phyloP scores from a whole-genome alignment of 2,113 vertebrate genomes.

The Silurus glanis region DNA sequence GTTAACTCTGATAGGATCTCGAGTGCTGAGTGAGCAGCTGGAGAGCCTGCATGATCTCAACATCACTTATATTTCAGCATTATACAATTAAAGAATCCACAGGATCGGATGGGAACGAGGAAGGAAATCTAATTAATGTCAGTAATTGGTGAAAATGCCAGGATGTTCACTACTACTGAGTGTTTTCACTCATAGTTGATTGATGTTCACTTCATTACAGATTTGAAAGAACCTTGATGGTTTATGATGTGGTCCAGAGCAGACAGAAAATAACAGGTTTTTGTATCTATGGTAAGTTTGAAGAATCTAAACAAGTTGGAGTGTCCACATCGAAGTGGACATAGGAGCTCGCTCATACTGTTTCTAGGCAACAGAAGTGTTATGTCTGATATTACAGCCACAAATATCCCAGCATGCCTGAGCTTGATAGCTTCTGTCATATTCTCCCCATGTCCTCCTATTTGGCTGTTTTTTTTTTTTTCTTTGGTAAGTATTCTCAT shows the following conservation, averaged over 20 bases:
- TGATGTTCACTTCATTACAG: constrained; percentile 3
- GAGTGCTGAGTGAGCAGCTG: background rate
- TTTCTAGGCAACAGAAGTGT: constrained; percentile 39
- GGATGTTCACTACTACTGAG: background rate
- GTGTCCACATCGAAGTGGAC: background rate
- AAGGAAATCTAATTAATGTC: constrained; percentile 21
- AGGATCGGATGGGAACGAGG: background rate
- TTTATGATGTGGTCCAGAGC: background rate
- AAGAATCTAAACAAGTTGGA: constrained; percentile 23
- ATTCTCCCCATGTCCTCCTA: background rate
- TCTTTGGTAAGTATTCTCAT: background rate
- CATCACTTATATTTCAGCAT: constrained; percentile 15
- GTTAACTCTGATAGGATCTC: constrained; percentile 9
- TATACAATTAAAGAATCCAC: constrained; percentile 2
- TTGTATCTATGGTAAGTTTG: background rate
- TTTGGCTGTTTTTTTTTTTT: background rate
- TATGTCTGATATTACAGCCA: background rate
- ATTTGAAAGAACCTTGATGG: background rate
- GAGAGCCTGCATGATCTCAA: background rate
- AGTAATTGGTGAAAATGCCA: background rate
- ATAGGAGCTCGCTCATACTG: constrained; percentile 5
- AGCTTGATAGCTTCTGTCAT: background rate
- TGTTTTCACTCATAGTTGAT: constrained; percentile 15
- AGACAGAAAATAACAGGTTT: background rate
- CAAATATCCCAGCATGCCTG: background rate